A percentile compares a stretch with the other conserved stretches of the same genome.
Evolutionary conservation across 2,113 vertebrate genomes (phyloP).

Genomic region (Nothocercus julius): DNA sequence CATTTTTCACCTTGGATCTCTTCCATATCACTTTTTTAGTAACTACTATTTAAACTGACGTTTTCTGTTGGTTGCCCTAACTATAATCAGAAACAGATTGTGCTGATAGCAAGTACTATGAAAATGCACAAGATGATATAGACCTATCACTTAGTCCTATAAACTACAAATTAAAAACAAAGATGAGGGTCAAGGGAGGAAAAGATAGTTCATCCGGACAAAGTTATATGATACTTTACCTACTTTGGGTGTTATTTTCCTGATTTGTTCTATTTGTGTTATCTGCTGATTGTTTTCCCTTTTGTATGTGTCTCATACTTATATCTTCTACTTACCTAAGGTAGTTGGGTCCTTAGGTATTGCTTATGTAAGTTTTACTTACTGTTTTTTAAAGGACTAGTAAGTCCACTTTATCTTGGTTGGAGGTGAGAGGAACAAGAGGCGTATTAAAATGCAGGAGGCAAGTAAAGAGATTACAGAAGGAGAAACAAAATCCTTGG

Average conservation of each 20-base stretch:
- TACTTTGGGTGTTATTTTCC: not conserved
- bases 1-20: slow-evolving; percentile 25
- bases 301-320: not conserved
- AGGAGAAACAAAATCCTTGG: not conserved
- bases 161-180: not conserved
- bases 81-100: not conserved
- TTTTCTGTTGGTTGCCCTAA: not conserved
- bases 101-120: not conserved
- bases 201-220: not conserved
- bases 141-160: not conserved
- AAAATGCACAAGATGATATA: not conserved
- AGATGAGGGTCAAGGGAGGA: not conserved
- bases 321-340: not conserved
- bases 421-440: not conserved
- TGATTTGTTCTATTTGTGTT: not conserved
- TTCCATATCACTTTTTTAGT: not conserved
- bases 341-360: not conserved
- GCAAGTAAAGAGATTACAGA: not conserved
- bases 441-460: not conserved
- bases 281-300: not conserved
- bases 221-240: not conserved
- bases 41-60: slow-evolving; percentile 22
- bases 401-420: not conserved
- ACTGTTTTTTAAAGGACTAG: not conserved
- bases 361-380: not conserved